phyloP scores from a whole-genome alignment of 92 coral and sea anemone species.

The Zoanthus sociatus region DNA sequence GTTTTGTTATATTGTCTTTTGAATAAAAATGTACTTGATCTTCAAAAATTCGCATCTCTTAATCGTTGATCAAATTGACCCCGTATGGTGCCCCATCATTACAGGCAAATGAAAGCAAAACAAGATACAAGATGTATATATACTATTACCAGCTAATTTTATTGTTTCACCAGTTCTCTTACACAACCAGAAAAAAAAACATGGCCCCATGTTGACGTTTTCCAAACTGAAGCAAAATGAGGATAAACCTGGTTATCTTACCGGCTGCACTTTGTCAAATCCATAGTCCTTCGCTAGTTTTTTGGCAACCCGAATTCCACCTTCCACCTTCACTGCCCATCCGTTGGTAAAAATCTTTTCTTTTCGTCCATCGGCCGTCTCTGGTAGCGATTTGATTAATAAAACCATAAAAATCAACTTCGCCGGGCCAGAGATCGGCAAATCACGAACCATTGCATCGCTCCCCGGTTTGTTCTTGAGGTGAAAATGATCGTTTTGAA shows the following conservation, averaged over 20 bases:
- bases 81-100: slow-evolving; percentile 45
- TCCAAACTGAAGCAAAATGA: not conserved
- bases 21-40: slow-evolving; percentile 15
- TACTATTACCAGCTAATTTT: slow-evolving; percentile 23
- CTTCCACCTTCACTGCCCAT: slow-evolving; percentile 93
- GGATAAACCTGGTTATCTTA: slow-evolving; percentile 29
- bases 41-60: not conserved
- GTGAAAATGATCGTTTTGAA: slow-evolving; percentile 55
- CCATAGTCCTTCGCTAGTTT: slow-evolving; percentile 93
- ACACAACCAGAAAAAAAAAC: slow-evolving; percentile 33
- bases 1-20: not conserved
- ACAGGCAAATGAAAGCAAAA: slow-evolving; percentile 31
- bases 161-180: slow-evolving; percentile 37
- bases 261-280: slow-evolving; percentile 90
- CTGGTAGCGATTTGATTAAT: slow-evolving; percentile 56
- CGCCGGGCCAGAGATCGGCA: slow-evolving; percentile 85
- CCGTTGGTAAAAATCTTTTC: slow-evolving; percentile 93
- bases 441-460: slow-evolving; percentile 94
- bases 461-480: slow-evolving; percentile 77
- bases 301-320: slow-evolving; percentile 87
- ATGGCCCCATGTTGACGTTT: slow-evolving; percentile 20
- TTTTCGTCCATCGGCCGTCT: slow-evolving; percentile 4
- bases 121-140: slow-evolving; percentile 3
- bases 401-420: slow-evolving; percentile 60
- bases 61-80: slow-evolving; percentile 45